A percentile compares a stretch with the other conserved stretches of the same genome.
phyloP scores from a whole-genome alignment of 2,888 invertebrate species.

The Geotrupes spiniger region DNA sequence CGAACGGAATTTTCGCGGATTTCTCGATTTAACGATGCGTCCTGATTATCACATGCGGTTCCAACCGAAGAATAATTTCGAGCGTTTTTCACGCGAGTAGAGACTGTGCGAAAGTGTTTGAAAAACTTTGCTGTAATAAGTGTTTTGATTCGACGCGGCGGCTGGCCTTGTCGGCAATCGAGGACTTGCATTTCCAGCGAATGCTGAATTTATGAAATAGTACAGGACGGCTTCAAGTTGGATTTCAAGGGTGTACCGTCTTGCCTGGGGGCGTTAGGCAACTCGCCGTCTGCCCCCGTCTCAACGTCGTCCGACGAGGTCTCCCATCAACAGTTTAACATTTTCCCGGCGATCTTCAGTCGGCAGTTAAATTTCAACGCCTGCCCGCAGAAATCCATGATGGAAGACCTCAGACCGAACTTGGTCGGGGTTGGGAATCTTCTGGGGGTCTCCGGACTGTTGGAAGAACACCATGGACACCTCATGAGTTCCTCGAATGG shows the following conservation, averaged over 20 bases:
- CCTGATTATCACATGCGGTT: neutral
- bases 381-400: slow-evolving; percentile 69
- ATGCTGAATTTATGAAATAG: slow-evolving; percentile 7
- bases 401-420: slow-evolving; percentile 85
- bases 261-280: slow-evolving; percentile 60
- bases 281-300: slow-evolving; percentile 57
- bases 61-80: no score
- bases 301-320: slow-evolving; percentile 52
- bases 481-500: slow-evolving; percentile 48
- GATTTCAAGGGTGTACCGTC: slow-evolving; percentile 79
- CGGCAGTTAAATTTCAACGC: slow-evolving; percentile 79
- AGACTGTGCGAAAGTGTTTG: no score
- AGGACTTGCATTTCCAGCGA: no score
- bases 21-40: neutral
- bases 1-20: no score
- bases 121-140: no score
- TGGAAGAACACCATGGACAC: slow-evolving; percentile 74
- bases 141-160: no score
- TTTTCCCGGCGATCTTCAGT: slow-evolving; percentile 88
- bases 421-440: slow-evolving; percentile 75
- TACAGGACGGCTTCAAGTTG: slow-evolving; percentile 67
- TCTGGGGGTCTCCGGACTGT: slow-evolving; percentile 72
- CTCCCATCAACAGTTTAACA: slow-evolving; percentile 81
- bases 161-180: no score
- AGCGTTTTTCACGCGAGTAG: no score